A percentile compares a stretch with the other conserved stretches of the same genome.
Conservation (phyloP, 92 coral and sea anemone genomes). For the Epizoanthus stellaris region DNA sequence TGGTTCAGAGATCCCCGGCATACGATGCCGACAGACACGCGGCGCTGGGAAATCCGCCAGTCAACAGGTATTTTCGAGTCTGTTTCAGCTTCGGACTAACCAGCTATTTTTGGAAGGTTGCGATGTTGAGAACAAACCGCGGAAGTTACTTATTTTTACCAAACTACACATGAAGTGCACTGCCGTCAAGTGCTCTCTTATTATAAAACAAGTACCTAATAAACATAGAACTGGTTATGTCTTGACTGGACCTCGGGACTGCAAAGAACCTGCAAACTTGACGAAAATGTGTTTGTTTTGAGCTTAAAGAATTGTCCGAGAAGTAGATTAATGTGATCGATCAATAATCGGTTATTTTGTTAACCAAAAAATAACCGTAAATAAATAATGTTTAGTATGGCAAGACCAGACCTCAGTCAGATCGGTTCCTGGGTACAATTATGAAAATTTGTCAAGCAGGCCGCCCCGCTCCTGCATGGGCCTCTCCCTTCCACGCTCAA, state of each 20-base stretch:
- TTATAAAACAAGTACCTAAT: too few species aligned
- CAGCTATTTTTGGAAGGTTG: constrained; percentile 22
- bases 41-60: constrained; percentile 4
- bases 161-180: constrained; percentile 4
- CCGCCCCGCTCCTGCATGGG: too few species aligned
- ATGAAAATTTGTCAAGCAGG: too few species aligned
- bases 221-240: not conserved
- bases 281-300: constrained; percentile 9
- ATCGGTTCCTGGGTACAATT: too few species aligned
- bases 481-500: too few species aligned
- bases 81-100: constrained; percentile 3
- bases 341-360: not conserved
- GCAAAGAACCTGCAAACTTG: too few species aligned
- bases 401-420: too few species aligned
- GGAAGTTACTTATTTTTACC: constrained; percentile 21
- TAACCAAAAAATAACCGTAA: constrained; percentile 13
- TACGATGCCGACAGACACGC: constrained; percentile 26
- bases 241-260: constrained; percentile 1
- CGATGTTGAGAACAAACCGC: constrained; percentile 16
- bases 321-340: not conserved
- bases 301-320: constrained; percentile 10
- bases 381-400: too few species aligned
- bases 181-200: not conserved
- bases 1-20: not conserved
- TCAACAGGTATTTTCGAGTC: constrained; percentile 5